phyloP scores from a whole-genome alignment of 1,140 invertebrate species.

The Cotesia vestalis region DNA sequence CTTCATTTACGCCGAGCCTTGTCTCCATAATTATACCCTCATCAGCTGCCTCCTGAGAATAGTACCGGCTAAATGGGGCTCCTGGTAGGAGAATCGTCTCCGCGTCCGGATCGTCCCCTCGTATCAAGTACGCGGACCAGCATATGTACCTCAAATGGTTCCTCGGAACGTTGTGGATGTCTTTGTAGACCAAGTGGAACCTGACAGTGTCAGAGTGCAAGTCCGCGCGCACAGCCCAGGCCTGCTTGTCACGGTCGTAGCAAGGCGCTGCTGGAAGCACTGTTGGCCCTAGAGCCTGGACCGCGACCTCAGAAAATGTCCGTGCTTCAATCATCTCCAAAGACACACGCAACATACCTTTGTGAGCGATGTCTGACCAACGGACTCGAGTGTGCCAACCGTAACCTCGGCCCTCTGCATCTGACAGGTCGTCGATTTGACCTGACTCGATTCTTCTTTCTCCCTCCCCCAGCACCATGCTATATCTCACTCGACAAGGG shows the following conservation, averaged over 20 bases:
- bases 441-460: constrained; percentile 80
- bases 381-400: constrained; percentile 77
- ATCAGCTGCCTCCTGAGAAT: constrained; percentile 82
- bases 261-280: constrained; percentile 72
- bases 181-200: constrained; percentile 83
- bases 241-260: constrained; percentile 86
- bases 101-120: constrained; percentile 66
- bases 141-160: constrained; percentile 84
- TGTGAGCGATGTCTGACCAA: constrained; percentile 70
- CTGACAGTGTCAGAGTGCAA: constrained; percentile 81
- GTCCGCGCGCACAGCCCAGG: constrained; percentile 84
- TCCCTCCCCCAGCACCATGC: constrained; percentile 77
- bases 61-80: constrained; percentile 84
- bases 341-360: constrained; percentile 72
- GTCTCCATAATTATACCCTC: constrained; percentile 88
- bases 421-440: constrained; percentile 79
- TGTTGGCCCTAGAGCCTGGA: constrained; percentile 61
- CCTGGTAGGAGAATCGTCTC: constrained; percentile 75
- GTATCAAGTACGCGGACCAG: constrained; percentile 80
- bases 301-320: constrained; percentile 76
- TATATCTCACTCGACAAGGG: constrained; percentile 79
- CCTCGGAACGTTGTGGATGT: constrained; percentile 84
- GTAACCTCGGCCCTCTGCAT: constrained; percentile 77
- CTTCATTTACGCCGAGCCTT: constrained; percentile 79
- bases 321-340: constrained; percentile 82